Conservation (phyloP, 2,113 vertebrate genomes). For the Melierax canorus region DNA sequence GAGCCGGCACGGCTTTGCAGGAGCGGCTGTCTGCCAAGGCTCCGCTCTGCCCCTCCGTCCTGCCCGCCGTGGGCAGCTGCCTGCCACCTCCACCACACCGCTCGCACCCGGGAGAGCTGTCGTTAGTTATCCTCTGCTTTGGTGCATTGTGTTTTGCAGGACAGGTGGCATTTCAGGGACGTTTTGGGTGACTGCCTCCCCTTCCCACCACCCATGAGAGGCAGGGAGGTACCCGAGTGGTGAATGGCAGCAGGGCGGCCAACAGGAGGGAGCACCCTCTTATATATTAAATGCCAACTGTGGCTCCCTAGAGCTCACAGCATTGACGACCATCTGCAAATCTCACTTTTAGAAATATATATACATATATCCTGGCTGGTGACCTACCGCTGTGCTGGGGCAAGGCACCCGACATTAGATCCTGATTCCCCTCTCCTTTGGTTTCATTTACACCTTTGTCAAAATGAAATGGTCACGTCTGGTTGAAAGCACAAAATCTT, state of each 20-base stretch:
- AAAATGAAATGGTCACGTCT: background rate
- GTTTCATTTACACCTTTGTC: background rate
- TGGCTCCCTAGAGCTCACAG: background rate
- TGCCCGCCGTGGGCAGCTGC: background rate
- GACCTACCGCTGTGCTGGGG: background rate
- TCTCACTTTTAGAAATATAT: background rate
- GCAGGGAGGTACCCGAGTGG: background rate
- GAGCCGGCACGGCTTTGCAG: background rate
- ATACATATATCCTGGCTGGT: background rate
- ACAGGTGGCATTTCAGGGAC: background rate
- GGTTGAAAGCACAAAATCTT: background rate
- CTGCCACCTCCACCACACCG: background rate
- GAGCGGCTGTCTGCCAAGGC: background rate
- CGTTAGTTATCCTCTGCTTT: rapidly evolving
- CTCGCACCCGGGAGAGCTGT: rapidly evolving
- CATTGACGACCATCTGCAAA: background rate
- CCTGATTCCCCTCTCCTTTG: background rate
- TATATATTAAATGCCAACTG: background rate
- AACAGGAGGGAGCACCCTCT: background rate
- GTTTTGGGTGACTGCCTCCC: background rate
- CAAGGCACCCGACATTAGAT: background rate
- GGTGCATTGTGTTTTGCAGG: background rate
- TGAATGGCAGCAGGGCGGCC: background rate
- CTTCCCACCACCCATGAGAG: background rate
- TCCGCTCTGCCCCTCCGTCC: background rate